These are phyloP conservation scores for Glaucopsyche alexis DNA, from an alignment of 2,888 invertebrate genomes.

Conservation along the genomic window DNA sequence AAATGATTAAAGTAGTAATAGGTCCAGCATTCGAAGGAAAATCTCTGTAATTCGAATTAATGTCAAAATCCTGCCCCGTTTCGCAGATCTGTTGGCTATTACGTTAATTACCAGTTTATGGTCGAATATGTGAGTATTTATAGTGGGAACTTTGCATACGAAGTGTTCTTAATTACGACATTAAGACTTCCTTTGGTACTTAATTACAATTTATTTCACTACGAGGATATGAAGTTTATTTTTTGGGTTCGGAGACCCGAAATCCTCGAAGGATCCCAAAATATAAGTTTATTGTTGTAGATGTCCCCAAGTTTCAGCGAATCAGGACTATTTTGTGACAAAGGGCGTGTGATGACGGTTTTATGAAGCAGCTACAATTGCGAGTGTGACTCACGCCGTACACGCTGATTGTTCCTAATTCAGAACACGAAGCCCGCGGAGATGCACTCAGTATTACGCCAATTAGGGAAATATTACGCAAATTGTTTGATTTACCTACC, in stretches of 20 bases:
- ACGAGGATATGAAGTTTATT: neutral
- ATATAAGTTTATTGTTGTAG: neutral
- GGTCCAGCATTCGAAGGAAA: no score
- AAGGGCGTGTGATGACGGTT: neutral
- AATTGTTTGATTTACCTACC: neutral
- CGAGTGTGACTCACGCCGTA: neutral
- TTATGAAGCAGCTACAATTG: slow-evolving; percentile 3
- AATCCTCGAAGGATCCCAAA: neutral
- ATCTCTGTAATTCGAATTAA: neutral
- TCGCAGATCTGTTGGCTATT: neutral
- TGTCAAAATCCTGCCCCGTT: neutral
- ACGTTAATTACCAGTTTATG: neutral
- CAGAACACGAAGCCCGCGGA: neutral
- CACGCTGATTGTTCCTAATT: slow-evolving; percentile 13
- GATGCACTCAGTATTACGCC: neutral
- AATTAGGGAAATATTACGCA: neutral
- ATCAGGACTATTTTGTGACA: neutral
- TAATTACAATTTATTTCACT: neutral
- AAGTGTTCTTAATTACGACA: neutral
- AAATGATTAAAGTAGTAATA: no score
- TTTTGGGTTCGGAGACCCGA: neutral
- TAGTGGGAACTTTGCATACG: neutral
- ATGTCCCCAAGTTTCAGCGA: neutral
- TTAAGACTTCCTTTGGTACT: slow-evolving; percentile 4
- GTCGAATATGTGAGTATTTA: neutral